Evolutionary conservation across 2,797 vertebrate genomes (phyloP).

Genomic region (Chelidonichthys spinosus): DNA sequence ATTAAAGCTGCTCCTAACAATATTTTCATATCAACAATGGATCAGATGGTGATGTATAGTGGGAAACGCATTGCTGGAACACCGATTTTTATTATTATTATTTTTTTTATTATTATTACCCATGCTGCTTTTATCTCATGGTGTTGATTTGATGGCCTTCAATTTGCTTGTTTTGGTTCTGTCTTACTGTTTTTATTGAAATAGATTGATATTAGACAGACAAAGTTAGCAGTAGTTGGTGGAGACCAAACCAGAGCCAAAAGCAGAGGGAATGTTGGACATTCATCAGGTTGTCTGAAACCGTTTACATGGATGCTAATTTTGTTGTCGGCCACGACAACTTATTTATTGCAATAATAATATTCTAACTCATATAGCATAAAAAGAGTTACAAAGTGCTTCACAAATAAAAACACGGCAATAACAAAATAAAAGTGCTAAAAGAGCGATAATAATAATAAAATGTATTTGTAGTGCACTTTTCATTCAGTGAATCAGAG

Average conservation of each 20-base stretch:
- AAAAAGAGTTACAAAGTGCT: too few relatives aligned
- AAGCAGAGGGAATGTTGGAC: neutral
- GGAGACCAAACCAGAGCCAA: constrained; percentile 8
- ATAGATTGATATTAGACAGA: neutral
- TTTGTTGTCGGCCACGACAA: constrained; percentile 1
- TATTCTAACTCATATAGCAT: too few relatives aligned
- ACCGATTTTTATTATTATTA: neutral
- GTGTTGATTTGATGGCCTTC: neutral
- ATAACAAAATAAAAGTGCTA: neutral
- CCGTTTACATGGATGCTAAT: neutral
- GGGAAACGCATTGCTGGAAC: neutral
- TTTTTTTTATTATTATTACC: neutral
- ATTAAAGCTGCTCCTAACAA: neutral
- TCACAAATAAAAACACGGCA: neutral
- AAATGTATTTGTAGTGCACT: too few relatives aligned
- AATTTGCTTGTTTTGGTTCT: neutral
- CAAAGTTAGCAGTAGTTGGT: constrained; percentile 5
- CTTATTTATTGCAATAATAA: neutral
- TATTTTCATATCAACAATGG: neutral
- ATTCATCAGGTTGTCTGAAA: constrained; percentile 2
- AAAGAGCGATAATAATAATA: neutral
- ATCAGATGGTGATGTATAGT: neutral
- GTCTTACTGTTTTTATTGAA: constrained; percentile 2
- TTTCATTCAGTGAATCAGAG: too few relatives aligned
- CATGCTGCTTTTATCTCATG: neutral